These are phyloP conservation scores for Tautogolabrus adspersus DNA, from an alignment of 2,113 vertebrate genomes.

Conservation along the genomic window DNA sequence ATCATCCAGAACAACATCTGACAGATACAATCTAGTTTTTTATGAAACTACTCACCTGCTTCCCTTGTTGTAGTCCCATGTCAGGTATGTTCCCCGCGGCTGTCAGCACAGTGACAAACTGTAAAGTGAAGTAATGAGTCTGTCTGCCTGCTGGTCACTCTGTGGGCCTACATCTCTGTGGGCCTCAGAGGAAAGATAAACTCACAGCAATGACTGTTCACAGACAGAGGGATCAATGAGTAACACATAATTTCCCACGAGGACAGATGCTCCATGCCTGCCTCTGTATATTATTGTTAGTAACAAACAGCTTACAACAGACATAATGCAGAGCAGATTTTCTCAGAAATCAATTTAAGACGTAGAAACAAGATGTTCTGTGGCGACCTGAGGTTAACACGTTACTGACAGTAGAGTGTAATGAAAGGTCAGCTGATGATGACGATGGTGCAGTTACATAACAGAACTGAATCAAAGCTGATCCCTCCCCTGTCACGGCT, in stretches of 20 bases:
- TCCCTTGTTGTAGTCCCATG: neutral
- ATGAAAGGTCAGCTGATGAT: neutral
- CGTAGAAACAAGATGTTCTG: neutral
- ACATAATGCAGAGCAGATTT: neutral
- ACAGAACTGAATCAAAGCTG: neutral
- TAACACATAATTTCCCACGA: constrained; percentile 45
- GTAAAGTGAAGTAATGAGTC: constrained; percentile 59
- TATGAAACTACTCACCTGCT: constrained; percentile 46
- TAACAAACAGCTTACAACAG: neutral
- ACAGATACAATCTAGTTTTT: constrained; percentile 51
- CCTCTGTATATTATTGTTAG: neutral
- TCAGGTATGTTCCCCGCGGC: constrained; percentile 29
- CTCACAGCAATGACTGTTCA: constrained; percentile 19
- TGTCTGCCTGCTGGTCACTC: constrained; percentile 51
- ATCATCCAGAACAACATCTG: constrained; percentile 36
- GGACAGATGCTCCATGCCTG: constrained; percentile 11
- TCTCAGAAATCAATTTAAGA: neutral
- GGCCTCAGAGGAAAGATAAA: constrained; percentile 57
- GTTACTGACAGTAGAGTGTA: neutral
- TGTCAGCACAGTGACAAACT: constrained; percentile 43
- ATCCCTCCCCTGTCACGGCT: neutral
- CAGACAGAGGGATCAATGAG: constrained; percentile 39
- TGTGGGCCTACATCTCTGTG: constrained; percentile 4
- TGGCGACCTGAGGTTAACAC: neutral
- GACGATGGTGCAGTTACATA: neutral